Base-by-base conservation (phyloP, 2,888 invertebrate species). In the Periphyllus acericola region DNA sequence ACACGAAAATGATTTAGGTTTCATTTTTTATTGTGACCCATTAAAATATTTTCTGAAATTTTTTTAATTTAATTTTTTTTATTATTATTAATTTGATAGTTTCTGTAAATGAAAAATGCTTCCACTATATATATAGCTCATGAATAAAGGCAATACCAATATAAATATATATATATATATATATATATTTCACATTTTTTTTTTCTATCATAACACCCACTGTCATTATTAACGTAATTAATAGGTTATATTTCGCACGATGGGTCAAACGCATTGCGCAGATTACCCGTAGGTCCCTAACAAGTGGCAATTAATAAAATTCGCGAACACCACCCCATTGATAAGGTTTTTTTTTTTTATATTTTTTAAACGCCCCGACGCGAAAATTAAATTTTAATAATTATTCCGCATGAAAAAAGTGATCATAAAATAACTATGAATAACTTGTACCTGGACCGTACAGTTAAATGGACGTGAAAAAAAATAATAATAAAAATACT, bases 251-350 rank as follows among this genome's bases (percentile, higher is more conserved):
- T 75, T 66, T 76, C 46, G 32, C 40, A 21, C 66, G 17, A 79
- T 79, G 85, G 86, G 86, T 79, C 78, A 36, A 68, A 78, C 66
- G 52, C 52, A 79, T n/a, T 40, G 79, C 71, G 19, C 79, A 32
- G 55, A 80, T 80, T 72, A 36, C 36, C 72, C 36, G 52, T 72
- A 29, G 72, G 72, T 86, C 71, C 72, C 52, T 55, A 86, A 78
- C 79, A 86, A 86, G 86, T 80, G 79, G 86, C 86, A 80, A 86
- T 86, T 79, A 86, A 86, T 86, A 86, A 72, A 86, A 80, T 71
- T 80, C 71, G 60, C 72, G n/a, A 72, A 72, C 72, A 21, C 79
- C 79, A 19, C 36, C 79, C 71, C n/a, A 71, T 52, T 34, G 40
- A 78, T 85, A 25, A 36, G 29, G 34, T 4, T 60, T 60, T 60